phyloP scores from a whole-genome alignment of 30 jellyfish, hydroid and myxozoan species.

The Hydractinia symbiolongicarpus region DNA sequence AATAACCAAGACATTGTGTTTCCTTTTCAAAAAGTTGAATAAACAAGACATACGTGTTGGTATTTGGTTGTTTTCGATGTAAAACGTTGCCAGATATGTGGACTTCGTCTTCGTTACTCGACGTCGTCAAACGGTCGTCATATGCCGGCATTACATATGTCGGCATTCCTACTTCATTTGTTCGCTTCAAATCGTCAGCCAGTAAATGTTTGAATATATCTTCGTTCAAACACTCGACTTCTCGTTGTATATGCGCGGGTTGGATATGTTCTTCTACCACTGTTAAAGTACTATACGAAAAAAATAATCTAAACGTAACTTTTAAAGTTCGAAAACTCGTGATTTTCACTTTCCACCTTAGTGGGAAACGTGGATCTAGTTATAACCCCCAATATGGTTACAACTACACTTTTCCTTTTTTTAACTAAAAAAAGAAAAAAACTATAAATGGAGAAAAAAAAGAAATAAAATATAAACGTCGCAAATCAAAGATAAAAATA shows the following conservation, averaged over 20 bases:
- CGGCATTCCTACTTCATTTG: neutral
- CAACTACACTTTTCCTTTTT: neutral
- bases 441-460: neutral
- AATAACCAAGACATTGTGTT: too few species aligned
- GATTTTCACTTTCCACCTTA: too few species aligned
- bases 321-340: too few species aligned
- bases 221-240: conserved; percentile 25
- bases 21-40: too few species aligned
- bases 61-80: too few species aligned
- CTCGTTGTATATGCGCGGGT: conserved; percentile 24
- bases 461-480: neutral
- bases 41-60: too few species aligned
- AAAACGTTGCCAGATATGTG: neutral
- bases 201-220: conserved; percentile 19
- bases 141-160: neutral
- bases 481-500: too few species aligned
- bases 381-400: neutral
- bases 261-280: conserved; percentile 25
- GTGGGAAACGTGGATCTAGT: too few species aligned
- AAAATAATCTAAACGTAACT: neutral
- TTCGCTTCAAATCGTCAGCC: conserved; percentile 2
- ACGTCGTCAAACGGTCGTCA: conserved; percentile 10
- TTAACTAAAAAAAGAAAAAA: neutral
- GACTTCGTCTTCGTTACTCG: conserved; percentile 15
- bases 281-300: conserved; percentile 9